Percentiles rank a stretch among this genome's conserved stretches.
Evolutionary conservation across 92 coral and sea anemone species (phyloP).

Genomic region (Pocillopora meandrina): DNA sequence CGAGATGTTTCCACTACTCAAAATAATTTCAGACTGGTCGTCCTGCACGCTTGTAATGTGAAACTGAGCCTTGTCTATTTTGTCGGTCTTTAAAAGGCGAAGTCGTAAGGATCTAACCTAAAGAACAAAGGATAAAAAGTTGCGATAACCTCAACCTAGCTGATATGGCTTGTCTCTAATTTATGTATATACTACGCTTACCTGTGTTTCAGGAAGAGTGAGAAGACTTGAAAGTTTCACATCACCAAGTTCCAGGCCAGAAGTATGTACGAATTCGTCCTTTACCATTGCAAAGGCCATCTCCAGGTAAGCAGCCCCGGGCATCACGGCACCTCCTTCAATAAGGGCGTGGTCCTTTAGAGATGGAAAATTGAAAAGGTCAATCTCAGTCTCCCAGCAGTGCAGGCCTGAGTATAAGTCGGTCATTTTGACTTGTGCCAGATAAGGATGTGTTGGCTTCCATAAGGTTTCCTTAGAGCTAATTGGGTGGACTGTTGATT

Average conservation of each 20-base stretch:
- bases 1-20: conserved; percentile 54
- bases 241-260: conserved; percentile 55
- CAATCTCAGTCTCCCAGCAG: conserved; percentile 88
- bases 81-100: conserved; percentile 44
- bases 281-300: conserved; percentile 88
- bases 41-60: conserved; percentile 65
- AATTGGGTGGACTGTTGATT: conserved; percentile 8
- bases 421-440: conserved; percentile 54
- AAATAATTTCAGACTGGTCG: conserved; percentile 56
- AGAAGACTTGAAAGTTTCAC: conserved; percentile 75
- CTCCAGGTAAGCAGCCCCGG: conserved; percentile 86
- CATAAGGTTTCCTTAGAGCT: not conserved
- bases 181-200: not conserved
- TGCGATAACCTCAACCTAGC: not conserved
- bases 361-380: conserved; percentile 67
- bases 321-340: conserved; percentile 81
- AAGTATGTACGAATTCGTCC: conserved; percentile 49
- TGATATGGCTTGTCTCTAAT: not conserved
- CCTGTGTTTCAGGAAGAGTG: conserved; percentile 73
- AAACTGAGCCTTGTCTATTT: conserved; percentile 38
- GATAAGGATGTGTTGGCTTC: conserved; percentile 59
- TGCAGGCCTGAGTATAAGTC: conserved; percentile 74
- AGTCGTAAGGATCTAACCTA: conserved; percentile 64
- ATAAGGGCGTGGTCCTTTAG: conserved; percentile 80
- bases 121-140: no score